phyloP scores from a whole-genome alignment of 2,113 vertebrate species.

The Hyla sarda region DNA sequence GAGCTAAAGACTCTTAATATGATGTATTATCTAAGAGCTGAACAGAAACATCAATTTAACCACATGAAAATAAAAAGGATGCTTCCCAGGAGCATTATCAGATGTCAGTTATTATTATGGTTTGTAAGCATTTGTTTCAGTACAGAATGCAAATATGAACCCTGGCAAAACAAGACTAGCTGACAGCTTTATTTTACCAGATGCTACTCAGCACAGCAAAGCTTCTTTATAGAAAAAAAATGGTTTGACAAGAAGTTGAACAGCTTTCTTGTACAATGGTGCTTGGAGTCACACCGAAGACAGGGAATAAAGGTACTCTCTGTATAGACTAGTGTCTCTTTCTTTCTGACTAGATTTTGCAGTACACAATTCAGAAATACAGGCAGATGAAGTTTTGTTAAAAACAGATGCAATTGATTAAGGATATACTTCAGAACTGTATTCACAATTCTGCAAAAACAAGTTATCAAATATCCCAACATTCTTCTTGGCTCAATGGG shows the following conservation, averaged over 20 bases:
- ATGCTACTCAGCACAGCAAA: conserved; percentile 41
- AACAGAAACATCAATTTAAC: conserved; percentile 50
- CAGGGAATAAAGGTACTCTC: neutral
- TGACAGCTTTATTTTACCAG: conserved; percentile 58
- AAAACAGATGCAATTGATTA: too few relatives aligned
- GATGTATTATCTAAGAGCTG: conserved; percentile 49
- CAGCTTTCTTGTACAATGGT: conserved; percentile 26
- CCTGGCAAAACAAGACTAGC: conserved; percentile 50
- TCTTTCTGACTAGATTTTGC: neutral
- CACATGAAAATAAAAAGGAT: conserved; percentile 57
- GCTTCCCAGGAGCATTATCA: conserved; percentile 57
- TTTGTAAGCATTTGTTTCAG: conserved; percentile 54
- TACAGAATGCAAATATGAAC: conserved; percentile 54
- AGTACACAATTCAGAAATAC: neutral
- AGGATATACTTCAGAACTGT: too few relatives aligned
- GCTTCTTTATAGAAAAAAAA: conserved; percentile 7
- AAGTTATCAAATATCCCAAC: too few relatives aligned
- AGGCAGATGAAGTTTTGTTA: too few relatives aligned
- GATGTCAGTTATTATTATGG: conserved; percentile 59
- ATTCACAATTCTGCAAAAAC: too few relatives aligned
- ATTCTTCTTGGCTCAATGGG: too few relatives aligned
- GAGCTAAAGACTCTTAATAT: conserved; percentile 41
- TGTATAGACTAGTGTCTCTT: neutral
- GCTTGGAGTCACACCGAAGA: conserved; percentile 12
- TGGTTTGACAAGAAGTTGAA: conserved; percentile 45